phyloP scores from a whole-genome alignment of 2,797 vertebrate genomes.

The Microctenopoma steveboyesi region DNA sequence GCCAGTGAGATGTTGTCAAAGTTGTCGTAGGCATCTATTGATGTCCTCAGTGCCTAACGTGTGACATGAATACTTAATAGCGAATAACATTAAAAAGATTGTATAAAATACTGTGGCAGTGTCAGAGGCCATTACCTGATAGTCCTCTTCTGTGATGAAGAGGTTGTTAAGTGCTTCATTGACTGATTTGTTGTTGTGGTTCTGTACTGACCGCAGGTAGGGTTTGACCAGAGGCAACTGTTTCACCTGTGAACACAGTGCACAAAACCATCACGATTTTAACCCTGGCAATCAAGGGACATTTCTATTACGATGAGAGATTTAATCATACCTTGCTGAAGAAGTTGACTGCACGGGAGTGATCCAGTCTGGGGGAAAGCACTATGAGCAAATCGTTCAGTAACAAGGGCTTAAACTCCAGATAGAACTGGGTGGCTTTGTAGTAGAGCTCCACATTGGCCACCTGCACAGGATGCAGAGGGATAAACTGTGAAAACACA shows the following conservation, averaged over 20 bases:
- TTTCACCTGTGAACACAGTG: conserved; percentile 86
- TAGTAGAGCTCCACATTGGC: conserved; percentile 99
- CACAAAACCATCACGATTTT: not conserved
- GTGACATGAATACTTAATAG: not conserved
- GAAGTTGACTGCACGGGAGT: conserved; percentile 97
- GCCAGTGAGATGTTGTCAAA: conserved; percentile 99
- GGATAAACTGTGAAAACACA: not conserved
- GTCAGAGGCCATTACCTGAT: conserved; percentile 84
- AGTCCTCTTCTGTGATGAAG: conserved; percentile 99
- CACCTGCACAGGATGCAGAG: conserved; percentile 83
- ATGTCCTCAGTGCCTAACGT: conserved; percentile 92
- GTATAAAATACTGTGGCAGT: accelerated
- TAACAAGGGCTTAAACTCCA: conserved; percentile 98
- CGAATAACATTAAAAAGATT: not conserved
- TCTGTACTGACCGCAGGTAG: conserved; percentile 97
- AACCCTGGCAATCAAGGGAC: not conserved
- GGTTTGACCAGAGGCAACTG: conserved; percentile 96
- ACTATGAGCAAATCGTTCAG: conserved; percentile 98
- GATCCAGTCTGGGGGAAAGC: conserved; percentile 96
- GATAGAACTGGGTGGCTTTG: conserved; percentile 96
- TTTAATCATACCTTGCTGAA: conserved; percentile 90
- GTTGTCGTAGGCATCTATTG: conserved; percentile 99
- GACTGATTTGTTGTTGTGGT: conserved; percentile 99
- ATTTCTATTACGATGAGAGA: not conserved
- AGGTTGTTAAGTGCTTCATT: conserved; percentile 99